Conservation (phyloP, 2,797 vertebrate species). For the Macropus fuliginosus region DNA sequence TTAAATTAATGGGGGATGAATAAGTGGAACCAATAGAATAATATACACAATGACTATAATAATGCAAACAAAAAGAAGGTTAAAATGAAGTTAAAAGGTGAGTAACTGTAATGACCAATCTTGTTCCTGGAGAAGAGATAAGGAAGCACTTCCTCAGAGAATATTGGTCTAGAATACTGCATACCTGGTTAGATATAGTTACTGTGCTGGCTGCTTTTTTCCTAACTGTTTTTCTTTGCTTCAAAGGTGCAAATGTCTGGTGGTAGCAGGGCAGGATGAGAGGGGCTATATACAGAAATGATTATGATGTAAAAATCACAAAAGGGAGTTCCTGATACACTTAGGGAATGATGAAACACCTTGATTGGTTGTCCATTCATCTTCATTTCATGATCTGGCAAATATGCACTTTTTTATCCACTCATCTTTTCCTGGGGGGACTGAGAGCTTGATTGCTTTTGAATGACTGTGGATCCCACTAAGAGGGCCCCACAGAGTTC, state of each 20-base stretch:
- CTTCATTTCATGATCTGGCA: not conserved
- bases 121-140: not conserved
- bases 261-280: not conserved
- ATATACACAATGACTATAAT: not conserved
- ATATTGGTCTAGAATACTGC: not conserved
- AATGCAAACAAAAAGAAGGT: not conserved
- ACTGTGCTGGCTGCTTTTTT: not conserved
- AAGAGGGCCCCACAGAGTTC: not conserved
- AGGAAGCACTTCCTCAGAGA: not conserved
- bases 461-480: not conserved
- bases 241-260: not conserved
- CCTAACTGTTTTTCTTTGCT: not conserved
- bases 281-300: not conserved
- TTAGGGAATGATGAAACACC: not conserved
- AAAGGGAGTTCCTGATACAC: not conserved
- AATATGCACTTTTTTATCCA: not conserved
- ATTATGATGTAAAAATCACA: not conserved
- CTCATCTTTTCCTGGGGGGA: not conserved
- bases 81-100: not conserved
- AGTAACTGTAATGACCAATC: not conserved
- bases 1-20: not conserved
- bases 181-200: not conserved
- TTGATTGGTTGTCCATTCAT: not conserved
- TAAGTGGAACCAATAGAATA: not conserved
- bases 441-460: not conserved